These are phyloP conservation scores for Stenurella melanura DNA, from an alignment of 2,888 invertebrate genomes.

Conservation along the genomic window DNA sequence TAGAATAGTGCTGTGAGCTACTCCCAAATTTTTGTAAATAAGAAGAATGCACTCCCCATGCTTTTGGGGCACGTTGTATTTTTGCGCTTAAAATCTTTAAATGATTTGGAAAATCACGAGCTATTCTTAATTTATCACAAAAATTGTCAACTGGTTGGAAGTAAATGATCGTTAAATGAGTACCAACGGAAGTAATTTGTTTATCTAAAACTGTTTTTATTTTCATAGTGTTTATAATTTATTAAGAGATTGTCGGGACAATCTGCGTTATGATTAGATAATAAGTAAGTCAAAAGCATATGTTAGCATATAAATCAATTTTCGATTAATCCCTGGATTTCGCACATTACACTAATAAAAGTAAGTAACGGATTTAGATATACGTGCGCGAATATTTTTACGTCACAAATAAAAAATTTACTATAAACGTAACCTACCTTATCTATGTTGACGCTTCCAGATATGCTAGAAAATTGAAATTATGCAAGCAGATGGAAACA, in stretches of 20 bases:
- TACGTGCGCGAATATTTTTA: too few species aligned
- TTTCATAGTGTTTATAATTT: neutral
- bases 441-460: too few species aligned
- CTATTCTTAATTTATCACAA: neutral
- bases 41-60: too few species aligned
- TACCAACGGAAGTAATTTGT: neutral
- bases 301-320: too few species aligned
- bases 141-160: neutral
- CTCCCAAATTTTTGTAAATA: too few species aligned
- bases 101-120: neutral
- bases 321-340: neutral
- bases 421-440: too few species aligned
- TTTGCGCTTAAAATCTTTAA: neutral
- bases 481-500: too few species aligned
- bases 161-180: neutral
- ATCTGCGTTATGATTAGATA: slow-evolving; percentile 1
- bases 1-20: too few species aligned
- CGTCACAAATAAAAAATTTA: too few species aligned
- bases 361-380: neutral
- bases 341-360: neutral
- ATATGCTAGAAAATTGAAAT: too few species aligned
- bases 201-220: neutral
- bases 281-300: neutral
- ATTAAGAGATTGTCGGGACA: neutral
- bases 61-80: too few species aligned